These are phyloP conservation scores for Mareca strepera DNA, from an alignment of 2,797 vertebrate species.

Conservation along the genomic window DNA sequence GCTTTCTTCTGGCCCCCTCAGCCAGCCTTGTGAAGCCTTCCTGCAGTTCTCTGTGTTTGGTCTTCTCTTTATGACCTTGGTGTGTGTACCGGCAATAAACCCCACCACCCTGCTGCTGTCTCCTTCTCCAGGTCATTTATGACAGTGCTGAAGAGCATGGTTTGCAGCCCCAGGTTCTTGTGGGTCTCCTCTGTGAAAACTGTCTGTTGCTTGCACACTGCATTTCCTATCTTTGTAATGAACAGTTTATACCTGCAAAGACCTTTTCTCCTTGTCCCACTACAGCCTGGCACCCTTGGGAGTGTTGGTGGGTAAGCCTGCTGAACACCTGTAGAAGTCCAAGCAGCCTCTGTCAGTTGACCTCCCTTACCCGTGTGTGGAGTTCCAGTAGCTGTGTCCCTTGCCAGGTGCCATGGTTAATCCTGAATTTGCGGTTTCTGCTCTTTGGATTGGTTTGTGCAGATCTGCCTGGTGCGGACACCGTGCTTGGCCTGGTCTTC, in stretches of 20 bases:
- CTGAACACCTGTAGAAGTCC: neutral
- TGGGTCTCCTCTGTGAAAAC: neutral
- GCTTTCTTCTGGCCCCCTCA: neutral
- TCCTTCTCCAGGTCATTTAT: neutral
- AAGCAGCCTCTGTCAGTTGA: fast-evolving
- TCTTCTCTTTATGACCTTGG: neutral
- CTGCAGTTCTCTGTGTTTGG: neutral
- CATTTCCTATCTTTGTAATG: neutral
- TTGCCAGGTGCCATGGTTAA: neutral
- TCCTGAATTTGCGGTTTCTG: neutral
- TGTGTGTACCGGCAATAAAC: neutral
- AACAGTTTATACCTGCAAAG: neutral
- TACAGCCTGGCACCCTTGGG: neutral
- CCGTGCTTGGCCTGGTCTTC: neutral
- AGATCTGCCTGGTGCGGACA: neutral
- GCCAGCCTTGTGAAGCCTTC: neutral
- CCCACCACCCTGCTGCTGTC: fast-evolving
- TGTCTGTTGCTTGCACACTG: neutral
- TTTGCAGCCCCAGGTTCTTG: neutral
- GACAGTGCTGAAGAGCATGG: neutral
- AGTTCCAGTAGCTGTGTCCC: neutral
- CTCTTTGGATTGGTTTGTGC: neutral
- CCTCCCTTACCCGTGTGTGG: neutral
- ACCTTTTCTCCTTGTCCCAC: neutral
- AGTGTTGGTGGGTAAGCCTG: neutral